Conservation (phyloP, 2,888 invertebrate genomes). For the Chalcis sispes region DNA sequence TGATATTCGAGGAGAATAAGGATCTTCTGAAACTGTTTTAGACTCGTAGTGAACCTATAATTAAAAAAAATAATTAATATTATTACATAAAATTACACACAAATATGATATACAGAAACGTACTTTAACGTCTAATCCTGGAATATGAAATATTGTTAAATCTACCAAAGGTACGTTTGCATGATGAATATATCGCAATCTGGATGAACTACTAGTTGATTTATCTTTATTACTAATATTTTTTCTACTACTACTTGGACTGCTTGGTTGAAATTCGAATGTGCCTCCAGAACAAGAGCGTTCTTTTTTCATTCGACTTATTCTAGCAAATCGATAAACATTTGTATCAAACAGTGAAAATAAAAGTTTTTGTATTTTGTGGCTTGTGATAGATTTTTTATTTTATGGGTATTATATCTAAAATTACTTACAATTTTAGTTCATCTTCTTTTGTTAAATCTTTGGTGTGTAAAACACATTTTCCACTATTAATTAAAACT, state of each 20-base stretch:
- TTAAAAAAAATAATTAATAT: too few relatives aligned
- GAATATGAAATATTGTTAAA: constrained; percentile 92
- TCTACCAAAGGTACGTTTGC: constrained; percentile 81
- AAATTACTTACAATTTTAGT: constrained; percentile 79
- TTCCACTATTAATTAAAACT: constrained; percentile 96
- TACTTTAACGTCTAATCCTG: constrained; percentile 92
- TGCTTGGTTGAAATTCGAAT: constrained; percentile 78
- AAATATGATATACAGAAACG: background rate
- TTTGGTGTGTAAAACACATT: constrained; percentile 96
- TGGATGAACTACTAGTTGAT: constrained; percentile 72
- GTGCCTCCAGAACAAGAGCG: constrained; percentile 83
- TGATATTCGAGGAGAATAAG: constrained; percentile 76
- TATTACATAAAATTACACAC: background rate
- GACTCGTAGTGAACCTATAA: constrained; percentile 87
- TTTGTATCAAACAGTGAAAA: background rate
- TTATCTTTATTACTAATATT: constrained; percentile 73
- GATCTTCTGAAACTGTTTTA: constrained; percentile 83
- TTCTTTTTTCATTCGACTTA: constrained; percentile 84
- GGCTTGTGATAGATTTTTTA: background rate
- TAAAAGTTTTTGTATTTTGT: background rate
- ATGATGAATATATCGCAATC: constrained; percentile 74
- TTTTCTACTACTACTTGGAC: constrained; percentile 78
- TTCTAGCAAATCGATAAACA: constrained; percentile 72
- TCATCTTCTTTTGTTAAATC: constrained; percentile 84
- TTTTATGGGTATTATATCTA: too few relatives aligned